Evolutionary conservation across 2,797 vertebrate genomes (phyloP), one percentile per base, ranked within the genome.

Genomic region (Simalia tracyae): DNA sequence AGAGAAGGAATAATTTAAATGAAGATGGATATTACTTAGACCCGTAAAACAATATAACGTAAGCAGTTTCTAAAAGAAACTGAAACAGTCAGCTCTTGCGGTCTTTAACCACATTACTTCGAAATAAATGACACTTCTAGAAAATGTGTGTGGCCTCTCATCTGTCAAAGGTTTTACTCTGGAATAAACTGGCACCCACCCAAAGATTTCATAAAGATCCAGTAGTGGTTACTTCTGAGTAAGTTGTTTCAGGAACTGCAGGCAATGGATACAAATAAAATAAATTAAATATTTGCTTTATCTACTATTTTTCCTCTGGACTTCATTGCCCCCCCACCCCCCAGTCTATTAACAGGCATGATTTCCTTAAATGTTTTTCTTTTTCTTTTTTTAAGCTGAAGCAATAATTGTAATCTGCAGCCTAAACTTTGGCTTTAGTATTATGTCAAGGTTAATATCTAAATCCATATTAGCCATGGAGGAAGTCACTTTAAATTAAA

Each of bases 361-460:
- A 2, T 87, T 93, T 90, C 88, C 90, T 85, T 68, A 68, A 36
- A n/a, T 26, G 8, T 46, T 9, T 81, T 31, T 31, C 24, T 57
- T 31, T n/a, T 56, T 31, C 42, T 42, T 68, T 31, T 15, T 17
- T 26, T 64, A 66, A 56, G 92, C 94, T 96, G 94, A 94, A 68
- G 59, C 36, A 85, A 36, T 31, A 90, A 85, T 90, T 91, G 96
- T 94, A 76, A 95, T 96, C 95, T 28, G 93, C 94, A 90, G 60
- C 56, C 95, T 95, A 93, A 95, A 91, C 87, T 92, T 92, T 91
- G 89, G 93, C 92, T 76, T 61, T 95, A 91, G 87, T 93, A 85
- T 60, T 93, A 94, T 92, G 95, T 92, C 92, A 97, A 96, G 87
- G 96, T 97, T 96, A 64, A 96, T 95, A 96, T 97, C 95, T 94